A percentile compares a stretch with the other conserved stretches of the same genome.
phyloP scores from a whole-genome alignment of 2,113 vertebrate genomes.

The Strix aluco region DNA sequence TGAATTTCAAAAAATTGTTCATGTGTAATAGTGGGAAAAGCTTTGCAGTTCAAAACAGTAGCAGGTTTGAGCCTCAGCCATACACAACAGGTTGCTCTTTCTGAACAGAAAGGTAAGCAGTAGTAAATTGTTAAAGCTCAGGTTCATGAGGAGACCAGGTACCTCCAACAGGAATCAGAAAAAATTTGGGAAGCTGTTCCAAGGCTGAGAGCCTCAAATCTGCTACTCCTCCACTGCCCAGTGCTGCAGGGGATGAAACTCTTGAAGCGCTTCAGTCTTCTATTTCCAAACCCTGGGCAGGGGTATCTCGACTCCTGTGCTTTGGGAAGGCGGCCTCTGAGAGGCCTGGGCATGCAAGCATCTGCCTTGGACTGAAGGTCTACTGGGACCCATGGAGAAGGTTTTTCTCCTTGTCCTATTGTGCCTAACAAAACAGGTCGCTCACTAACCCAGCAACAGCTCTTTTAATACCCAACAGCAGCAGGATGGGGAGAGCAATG shows the following conservation, averaged over 20 bases:
- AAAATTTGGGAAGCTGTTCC: background rate
- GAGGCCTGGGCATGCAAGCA: fast-evolving
- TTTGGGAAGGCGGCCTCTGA: fast-evolving
- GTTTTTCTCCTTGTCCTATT: background rate
- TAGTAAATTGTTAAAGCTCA: background rate
- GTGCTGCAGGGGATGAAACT: background rate
- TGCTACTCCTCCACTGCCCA: background rate
- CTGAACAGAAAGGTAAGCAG: background rate
- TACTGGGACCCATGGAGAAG: background rate
- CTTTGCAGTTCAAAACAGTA: slow-evolving; percentile 31
- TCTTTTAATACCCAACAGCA: background rate
- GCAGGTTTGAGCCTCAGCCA: background rate
- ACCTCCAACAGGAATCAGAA: background rate
- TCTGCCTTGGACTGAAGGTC: background rate
- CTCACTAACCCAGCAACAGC: background rate
- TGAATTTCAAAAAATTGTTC: background rate
- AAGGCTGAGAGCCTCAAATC: background rate
- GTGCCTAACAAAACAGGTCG: background rate
- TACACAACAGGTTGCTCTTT: background rate
- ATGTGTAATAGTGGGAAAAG: background rate
- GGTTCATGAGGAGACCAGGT: background rate
- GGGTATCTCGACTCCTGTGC: background rate
- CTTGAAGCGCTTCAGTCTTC: background rate
- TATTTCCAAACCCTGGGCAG: background rate
- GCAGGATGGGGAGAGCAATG: background rate